Conservation (phyloP, 2,888 invertebrate genomes). For the Oscheius myriophilus region DNA sequence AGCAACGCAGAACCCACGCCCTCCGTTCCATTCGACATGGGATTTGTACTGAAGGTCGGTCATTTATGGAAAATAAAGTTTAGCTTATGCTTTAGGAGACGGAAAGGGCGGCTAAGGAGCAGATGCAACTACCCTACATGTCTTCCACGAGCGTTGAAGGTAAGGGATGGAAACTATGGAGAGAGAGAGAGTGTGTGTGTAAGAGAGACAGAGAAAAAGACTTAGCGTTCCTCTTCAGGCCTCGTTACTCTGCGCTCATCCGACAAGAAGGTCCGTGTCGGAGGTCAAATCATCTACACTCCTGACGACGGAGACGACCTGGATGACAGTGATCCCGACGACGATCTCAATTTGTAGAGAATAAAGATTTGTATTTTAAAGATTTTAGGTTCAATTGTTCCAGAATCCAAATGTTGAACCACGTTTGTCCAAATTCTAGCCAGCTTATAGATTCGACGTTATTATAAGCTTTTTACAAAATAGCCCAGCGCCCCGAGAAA, state of each 20-base stretch:
- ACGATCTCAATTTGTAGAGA: conserved; percentile 57
- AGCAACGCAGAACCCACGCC: conserved; percentile 1
- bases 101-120: conserved; percentile 45
- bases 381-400: not conserved
- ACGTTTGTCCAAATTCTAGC: too few relatives aligned
- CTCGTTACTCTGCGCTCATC: conserved; percentile 53
- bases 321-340: conserved; percentile 68
- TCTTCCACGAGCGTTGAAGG: conserved; percentile 52
- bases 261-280: conserved; percentile 77
- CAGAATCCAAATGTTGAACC: too few relatives aligned
- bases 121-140: conserved; percentile 53
- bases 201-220: not conserved
- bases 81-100: conserved; percentile 26
- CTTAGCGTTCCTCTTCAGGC: conserved; percentile 33
- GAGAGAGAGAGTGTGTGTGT: too few relatives aligned
- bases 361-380: not conserved
- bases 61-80: not conserved
- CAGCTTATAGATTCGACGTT: too few relatives aligned
- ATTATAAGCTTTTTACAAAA: too few relatives aligned
- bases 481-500: too few relatives aligned
- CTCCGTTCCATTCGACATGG: conserved; percentile 26
- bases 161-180: too few relatives aligned
- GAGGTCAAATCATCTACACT: conserved; percentile 64
- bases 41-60: conserved; percentile 13
- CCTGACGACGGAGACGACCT: conserved; percentile 65